Evolutionary conservation across 2,797 vertebrate genomes (phyloP), one percentile per base, ranked within the genome.

Genomic region (Dermochelys coriacea): DNA sequence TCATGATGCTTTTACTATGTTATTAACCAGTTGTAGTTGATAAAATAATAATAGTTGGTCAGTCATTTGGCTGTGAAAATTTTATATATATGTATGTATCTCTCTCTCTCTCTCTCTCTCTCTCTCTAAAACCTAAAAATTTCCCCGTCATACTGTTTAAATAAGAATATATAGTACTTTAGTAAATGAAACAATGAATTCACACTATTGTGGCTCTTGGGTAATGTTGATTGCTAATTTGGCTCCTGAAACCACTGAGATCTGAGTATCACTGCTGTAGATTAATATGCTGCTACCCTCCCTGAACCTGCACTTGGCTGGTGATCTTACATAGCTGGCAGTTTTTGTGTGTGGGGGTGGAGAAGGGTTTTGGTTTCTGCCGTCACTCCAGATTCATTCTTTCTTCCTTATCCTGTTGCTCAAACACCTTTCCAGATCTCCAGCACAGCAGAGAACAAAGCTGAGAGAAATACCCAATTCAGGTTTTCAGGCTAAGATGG

Each of bases 401-500:
- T 80, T 54, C 81, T 77, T 78, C 7, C 52, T 86, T 1, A 19
- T 87, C 21, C 55, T 61, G 41, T 57, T 21, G 5, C 41, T 51
- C 50, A 23, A 85, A 6, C 27, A 54, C 81, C 25, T 85, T 88
- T 86, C 6, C 41, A 29, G 15, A 75, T 86, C n/a, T 50, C 64
- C 88, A 37, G 12, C 45, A 12, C 29, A 45, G 52, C 57, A 54
- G 34, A 10, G 18, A 54, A 19, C 80, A 19, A 18, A 52, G 25
- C 0, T 0, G 84, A 85, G 8, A n/a, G 54, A 29, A 0, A 2
- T 41, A 12, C 50, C 49, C 74, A 55, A 25, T 29, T 74, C 37
- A 0, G 1, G 1, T 86, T 82, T 84, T 88, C 52, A 81, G 19
- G 79, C 57, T 1, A 0, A 64, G 27, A 55, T 68, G 0, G 0